Evolutionary conservation across 2,113 vertebrate species (phyloP).

Genomic region (Chloroceryle aenea): DNA sequence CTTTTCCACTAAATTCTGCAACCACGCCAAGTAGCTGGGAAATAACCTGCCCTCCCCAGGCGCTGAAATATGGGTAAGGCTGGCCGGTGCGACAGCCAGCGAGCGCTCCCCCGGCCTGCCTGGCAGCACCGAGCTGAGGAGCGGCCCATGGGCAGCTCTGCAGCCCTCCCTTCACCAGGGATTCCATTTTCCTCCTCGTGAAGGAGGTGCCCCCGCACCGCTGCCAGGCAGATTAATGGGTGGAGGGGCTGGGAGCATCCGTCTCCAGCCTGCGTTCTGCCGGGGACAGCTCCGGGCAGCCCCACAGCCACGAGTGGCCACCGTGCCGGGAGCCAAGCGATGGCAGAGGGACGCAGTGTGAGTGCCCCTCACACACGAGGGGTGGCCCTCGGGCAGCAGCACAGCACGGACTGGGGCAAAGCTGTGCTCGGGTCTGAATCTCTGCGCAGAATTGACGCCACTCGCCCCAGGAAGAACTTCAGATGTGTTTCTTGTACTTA

Average conservation of each 20-base stretch:
- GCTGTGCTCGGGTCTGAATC: background rate
- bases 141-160: accelerated
- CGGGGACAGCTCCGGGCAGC: no score
- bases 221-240: background rate
- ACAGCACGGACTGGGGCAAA: accelerated
- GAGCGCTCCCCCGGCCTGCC: background rate
- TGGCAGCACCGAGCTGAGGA: accelerated
- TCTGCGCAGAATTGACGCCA: background rate
- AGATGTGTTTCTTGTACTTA: background rate
- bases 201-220: background rate
- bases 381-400: background rate
- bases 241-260: accelerated
- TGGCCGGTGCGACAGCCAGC: accelerated
- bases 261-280: background rate
- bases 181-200: background rate
- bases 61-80: background rate
- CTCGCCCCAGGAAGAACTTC: background rate
- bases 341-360: accelerated
- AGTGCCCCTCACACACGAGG: background rate
- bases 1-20: slow-evolving; percentile 4
- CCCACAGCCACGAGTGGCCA: accelerated
- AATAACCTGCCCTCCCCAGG: background rate
- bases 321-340: accelerated
- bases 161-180: background rate
- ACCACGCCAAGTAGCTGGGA: background rate